phyloP scores from a whole-genome alignment of 92 coral and sea anemone genomes.

The Porites rus region DNA sequence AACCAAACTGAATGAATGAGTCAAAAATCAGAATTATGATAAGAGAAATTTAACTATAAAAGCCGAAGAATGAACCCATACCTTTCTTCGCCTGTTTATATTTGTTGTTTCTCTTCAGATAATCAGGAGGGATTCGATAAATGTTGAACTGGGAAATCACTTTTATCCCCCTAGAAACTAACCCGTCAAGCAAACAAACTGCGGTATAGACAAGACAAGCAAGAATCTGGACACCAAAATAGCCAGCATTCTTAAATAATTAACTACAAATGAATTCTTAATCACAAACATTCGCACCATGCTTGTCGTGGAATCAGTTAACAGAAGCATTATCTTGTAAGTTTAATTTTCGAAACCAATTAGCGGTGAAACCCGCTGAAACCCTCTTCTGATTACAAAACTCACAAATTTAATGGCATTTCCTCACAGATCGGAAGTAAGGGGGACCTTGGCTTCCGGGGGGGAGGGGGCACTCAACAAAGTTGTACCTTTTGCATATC shows the following conservation, averaged over 20 bases:
- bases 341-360: too few relatives aligned
- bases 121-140: neutral
- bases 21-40: too few relatives aligned
- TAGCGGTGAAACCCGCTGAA: too few relatives aligned
- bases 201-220: too few relatives aligned
- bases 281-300: neutral
- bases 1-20: too few relatives aligned
- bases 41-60: too few relatives aligned
- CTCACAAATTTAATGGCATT: too few relatives aligned
- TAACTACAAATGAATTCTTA: constrained; percentile 4
- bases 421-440: too few relatives aligned
- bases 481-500: neutral
- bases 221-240: neutral
- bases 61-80: neutral
- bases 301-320: too few relatives aligned
- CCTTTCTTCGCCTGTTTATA: neutral
- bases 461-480: neutral
- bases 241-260: constrained; percentile 20
- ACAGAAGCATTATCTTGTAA: too few relatives aligned
- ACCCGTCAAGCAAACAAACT: neutral
- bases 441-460: neutral
- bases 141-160: constrained; percentile 1
- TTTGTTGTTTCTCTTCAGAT: neutral
- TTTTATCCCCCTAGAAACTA: constrained; percentile 14
- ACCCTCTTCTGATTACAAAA: too few relatives aligned